Evolutionary conservation across 2,888 invertebrate genomes (phyloP).

Genomic region (Hipparchia semele): DNA sequence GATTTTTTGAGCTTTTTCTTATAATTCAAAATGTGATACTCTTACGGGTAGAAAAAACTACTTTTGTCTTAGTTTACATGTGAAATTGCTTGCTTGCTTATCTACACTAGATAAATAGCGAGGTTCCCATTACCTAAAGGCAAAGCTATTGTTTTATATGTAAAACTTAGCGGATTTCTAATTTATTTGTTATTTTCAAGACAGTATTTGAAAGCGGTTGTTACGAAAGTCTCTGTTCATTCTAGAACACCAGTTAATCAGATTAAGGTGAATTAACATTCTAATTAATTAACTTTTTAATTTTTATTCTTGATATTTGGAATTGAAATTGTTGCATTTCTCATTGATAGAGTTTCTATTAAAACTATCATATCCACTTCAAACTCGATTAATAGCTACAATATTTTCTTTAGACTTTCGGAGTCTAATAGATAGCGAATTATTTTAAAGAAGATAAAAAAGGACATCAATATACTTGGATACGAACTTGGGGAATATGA

Average conservation of each 20-base stretch:
- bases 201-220: constrained; percentile 53
- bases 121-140: constrained; percentile 76
- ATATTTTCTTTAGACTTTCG: not conserved
- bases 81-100: constrained; percentile 12
- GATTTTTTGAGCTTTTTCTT: not conserved
- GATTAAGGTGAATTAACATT: constrained; percentile 29
- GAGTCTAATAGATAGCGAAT: too few species aligned
- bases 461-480: not conserved
- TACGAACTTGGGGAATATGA: not conserved
- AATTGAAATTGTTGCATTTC: constrained; percentile 10
- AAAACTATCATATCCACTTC: constrained; percentile 11
- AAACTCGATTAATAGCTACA: constrained; percentile 1
- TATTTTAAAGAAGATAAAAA: not conserved
- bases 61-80: constrained; percentile 15
- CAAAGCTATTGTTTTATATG: constrained; percentile 74
- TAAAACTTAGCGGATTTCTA: constrained; percentile 73
- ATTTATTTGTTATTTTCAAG: constrained; percentile 56
- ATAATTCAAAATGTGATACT: not conserved
- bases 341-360: constrained; percentile 15
- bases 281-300: constrained; percentile 30
- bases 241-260: constrained; percentile 36
- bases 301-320: not conserved
- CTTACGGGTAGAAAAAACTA: not conserved
- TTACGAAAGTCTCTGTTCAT: constrained; percentile 45
- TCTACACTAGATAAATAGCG: constrained; percentile 10